phyloP scores from a whole-genome alignment of 1,140 invertebrate species.

The Cydia strobilella region DNA sequence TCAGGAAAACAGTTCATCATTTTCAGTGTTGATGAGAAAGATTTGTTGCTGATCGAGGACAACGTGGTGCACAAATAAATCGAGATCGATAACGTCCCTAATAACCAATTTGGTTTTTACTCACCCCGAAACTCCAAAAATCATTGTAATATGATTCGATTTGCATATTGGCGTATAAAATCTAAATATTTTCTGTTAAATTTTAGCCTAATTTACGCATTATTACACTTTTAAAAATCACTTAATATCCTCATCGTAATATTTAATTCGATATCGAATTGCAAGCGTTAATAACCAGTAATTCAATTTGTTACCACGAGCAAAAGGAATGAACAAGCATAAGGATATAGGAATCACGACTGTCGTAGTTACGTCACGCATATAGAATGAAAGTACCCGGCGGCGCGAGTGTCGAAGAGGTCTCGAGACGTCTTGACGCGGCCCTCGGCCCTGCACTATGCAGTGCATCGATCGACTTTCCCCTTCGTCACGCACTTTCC shows the following conservation, averaged over 20 bases:
- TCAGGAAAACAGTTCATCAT: no score
- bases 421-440: constrained; percentile 39
- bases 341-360: constrained; percentile 9
- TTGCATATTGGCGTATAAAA: constrained; percentile 24
- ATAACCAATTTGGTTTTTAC: neutral
- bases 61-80: neutral
- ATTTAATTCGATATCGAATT: no score
- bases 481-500: constrained; percentile 43
- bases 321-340: neutral
- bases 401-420: constrained; percentile 36
- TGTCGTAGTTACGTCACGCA: constrained; percentile 22
- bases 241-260: neutral
- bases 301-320: neutral
- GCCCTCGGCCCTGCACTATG: constrained; percentile 54
- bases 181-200: neutral
- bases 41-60: no score
- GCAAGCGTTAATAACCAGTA: no score
- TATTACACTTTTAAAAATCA: neutral
- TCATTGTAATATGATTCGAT: constrained; percentile 43
- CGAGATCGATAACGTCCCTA: neutral
- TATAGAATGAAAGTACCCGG: constrained; percentile 41
- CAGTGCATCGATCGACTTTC: constrained; percentile 63
- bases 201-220: neutral
- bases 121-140: constrained; percentile 47
- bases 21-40: no score